Base-by-base conservation (phyloP, 1,140 invertebrate species). In the Potamilus streckersoni region DNA sequence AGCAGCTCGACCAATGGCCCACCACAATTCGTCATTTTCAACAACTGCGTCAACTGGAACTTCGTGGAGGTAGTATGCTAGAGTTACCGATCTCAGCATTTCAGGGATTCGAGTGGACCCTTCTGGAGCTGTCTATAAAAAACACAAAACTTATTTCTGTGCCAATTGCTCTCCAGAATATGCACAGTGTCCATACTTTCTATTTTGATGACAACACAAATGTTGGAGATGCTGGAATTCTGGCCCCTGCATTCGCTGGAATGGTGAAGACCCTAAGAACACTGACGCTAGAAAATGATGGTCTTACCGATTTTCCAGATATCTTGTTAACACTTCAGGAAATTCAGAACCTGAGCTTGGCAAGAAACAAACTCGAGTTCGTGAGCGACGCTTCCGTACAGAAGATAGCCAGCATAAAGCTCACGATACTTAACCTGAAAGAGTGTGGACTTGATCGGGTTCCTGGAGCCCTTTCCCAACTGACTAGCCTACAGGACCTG, bases 171-270 rank as follows among this genome's bases (percentile, higher is more conserved):
- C 55, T 76, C 0, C 68, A 76, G 55, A 49, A 76, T 56, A 27
- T 76, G 0, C 57, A 71, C 20, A 76, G 63, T 55, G 20, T 23
- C 16, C 56, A 19, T 11, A 69, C 67, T 16, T 61, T 76, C 23
- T 68, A 76, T 61, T 76, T 76, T 27, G 74, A 76, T 64, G 67
- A 76, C 56, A 76, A 76, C 38, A 27, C 65, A 16, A 16, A 19
- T 55, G 68, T 76, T 6, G 69, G 49, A 19, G 74, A 76, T 17
- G 74, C 68, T 60, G 74, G 74, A 16, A 76, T 76, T 13, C 64
- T 76, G 0, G 67, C 66, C 55, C 74, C 74, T 38, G 74, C 74
- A 17, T 76, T 76, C 60, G 74, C 74, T 19, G 74, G 74, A 20
- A 23, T 76, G 4, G 67, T 55, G 2, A 60, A n/a, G 2, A 68